A percentile compares a stretch with the other conserved stretches of the same genome.
These are phyloP conservation scores for Cephalotes varians DNA, from an alignment of 2,888 invertebrate genomes.

Conservation along the genomic window DNA sequence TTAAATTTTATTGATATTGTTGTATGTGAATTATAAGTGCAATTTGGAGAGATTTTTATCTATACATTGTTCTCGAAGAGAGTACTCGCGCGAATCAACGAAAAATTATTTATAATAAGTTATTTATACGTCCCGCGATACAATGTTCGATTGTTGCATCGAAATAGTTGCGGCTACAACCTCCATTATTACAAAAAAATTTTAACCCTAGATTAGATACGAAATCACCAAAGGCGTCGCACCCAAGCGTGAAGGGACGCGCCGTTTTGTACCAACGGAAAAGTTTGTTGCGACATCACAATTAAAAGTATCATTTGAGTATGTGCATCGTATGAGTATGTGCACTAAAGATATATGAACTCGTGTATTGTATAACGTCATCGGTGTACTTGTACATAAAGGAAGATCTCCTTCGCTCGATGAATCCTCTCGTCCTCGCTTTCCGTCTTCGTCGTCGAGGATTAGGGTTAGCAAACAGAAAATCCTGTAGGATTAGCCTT, in stretches of 20 bases:
- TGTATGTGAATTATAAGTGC: not conserved
- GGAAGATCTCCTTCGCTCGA: constrained; percentile 46
- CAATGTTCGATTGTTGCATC: constrained; percentile 16
- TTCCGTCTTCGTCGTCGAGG: constrained; percentile 61
- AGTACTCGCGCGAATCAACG: constrained; percentile 30
- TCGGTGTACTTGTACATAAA: constrained; percentile 62
- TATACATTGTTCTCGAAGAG: not conserved
- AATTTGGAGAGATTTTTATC: not conserved
- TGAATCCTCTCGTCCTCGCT: constrained; percentile 56
- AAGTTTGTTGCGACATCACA: constrained; percentile 57
- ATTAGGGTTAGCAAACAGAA: constrained; percentile 46
- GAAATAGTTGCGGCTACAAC: constrained; percentile 40
- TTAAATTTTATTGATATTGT: not conserved
- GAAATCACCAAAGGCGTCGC: constrained; percentile 30
- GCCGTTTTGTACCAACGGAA: constrained; percentile 50
- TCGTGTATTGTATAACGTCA: constrained; percentile 38
- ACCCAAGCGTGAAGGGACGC: constrained; percentile 22
- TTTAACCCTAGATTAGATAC: constrained; percentile 54
- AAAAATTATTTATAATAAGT: constrained; percentile 17
- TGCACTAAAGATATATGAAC: constrained; percentile 52
- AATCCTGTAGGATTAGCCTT: constrained; percentile 59
- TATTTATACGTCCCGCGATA: not conserved
- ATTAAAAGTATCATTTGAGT: constrained; percentile 58
- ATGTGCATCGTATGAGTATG: constrained; percentile 62
- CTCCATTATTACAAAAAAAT: constrained; percentile 18